A percentile compares a stretch with the other conserved stretches of the same genome.
Conservation (phyloP, 2,797 vertebrate genomes). For the Coilia nasus region DNA sequence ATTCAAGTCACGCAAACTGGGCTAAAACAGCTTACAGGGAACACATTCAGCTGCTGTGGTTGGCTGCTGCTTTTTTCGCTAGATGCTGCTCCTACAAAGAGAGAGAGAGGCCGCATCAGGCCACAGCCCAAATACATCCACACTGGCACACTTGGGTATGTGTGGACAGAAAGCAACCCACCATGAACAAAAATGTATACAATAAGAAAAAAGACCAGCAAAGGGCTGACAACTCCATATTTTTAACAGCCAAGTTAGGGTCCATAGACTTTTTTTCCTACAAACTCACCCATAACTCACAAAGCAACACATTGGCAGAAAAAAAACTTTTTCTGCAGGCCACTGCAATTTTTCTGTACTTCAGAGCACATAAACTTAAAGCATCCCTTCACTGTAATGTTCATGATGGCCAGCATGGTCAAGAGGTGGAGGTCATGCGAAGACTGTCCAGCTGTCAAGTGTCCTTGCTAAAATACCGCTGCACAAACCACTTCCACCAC, state of each 20-base stretch:
- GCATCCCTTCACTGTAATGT: no score
- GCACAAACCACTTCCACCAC: background rate
- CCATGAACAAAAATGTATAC: background rate
- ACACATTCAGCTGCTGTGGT: constrained; percentile 60
- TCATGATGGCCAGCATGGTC: no score
- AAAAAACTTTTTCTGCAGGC: no score
- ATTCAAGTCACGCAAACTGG: constrained; percentile 71
- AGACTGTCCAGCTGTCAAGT: background rate
- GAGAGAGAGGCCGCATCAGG: background rate
- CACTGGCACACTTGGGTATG: background rate
- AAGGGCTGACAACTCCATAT: background rate
- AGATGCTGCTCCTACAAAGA: constrained; percentile 1
- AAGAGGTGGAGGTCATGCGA: background rate
- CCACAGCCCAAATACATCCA: background rate
- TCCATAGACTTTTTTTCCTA: background rate
- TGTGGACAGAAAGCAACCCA: background rate
- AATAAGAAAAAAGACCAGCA: background rate
- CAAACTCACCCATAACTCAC: background rate
- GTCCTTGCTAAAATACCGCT: background rate
- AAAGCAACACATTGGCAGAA: background rate
- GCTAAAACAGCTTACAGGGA: constrained; percentile 64
- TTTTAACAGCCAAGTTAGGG: background rate
- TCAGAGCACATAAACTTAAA: background rate
- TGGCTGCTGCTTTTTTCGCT: background rate
- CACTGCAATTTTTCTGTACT: background rate